Conservation (phyloP, 2,797 vertebrate genomes). For the Mormyrops boulengeri region DNA sequence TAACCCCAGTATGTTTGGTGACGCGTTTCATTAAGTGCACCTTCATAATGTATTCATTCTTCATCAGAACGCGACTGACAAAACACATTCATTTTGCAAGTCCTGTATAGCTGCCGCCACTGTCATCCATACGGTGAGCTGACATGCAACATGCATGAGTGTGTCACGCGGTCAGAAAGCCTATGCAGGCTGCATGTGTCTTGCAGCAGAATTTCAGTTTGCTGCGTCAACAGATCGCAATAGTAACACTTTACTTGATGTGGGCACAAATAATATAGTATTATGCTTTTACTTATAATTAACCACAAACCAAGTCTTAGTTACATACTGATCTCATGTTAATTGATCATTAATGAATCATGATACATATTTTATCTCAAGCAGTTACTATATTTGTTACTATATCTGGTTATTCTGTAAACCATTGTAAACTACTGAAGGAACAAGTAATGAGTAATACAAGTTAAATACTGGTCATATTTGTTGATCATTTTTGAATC, state of each 20-base stretch:
- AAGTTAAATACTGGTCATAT: background rate
- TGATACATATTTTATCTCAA: background rate
- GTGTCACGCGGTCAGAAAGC: background rate
- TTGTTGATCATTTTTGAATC: background rate
- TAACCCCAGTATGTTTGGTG: background rate
- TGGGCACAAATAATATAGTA: background rate
- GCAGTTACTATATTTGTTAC: background rate
- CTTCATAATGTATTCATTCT: too few relatives aligned
- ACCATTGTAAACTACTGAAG: too few relatives aligned
- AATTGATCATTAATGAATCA: background rate
- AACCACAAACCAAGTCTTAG: background rate
- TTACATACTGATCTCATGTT: background rate
- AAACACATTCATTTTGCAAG: background rate
- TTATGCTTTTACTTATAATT: background rate
- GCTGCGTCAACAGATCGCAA: background rate
- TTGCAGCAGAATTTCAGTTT: background rate
- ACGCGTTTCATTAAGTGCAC: too few relatives aligned
- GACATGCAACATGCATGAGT: background rate
- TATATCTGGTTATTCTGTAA: background rate
- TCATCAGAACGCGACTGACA: background rate
- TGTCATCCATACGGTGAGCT: background rate
- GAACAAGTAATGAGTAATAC: too few relatives aligned
- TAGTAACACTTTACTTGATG: background rate
- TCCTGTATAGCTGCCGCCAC: background rate
- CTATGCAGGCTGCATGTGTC: background rate